A percentile compares a stretch with the other conserved stretches of the same genome.
phyloP scores from a whole-genome alignment of 1,140 invertebrate genomes.

The Eurytemora carolleeae region DNA sequence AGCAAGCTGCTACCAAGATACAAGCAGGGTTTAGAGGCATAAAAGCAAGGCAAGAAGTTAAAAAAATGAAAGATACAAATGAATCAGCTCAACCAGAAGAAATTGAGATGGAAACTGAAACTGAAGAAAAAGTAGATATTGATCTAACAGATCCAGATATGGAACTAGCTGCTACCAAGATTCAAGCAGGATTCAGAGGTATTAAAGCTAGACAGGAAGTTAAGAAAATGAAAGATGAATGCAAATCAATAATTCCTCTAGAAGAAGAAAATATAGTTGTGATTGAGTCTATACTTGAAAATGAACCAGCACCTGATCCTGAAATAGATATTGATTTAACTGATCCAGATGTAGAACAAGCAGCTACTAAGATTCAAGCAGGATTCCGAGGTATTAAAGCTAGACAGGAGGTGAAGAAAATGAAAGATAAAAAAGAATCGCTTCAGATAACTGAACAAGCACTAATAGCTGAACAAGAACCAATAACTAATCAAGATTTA shows the following conservation, averaged over 20 bases:
- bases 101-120: conserved; percentile 19
- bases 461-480: too few species aligned
- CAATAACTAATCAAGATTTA: too few species aligned
- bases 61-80: conserved; percentile 6
- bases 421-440: neutral
- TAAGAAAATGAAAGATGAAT: neutral
- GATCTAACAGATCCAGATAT: conserved; percentile 8
- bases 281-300: too few species aligned
- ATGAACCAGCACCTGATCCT: neutral
- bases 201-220: conserved; percentile 1
- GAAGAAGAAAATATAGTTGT: too few species aligned
- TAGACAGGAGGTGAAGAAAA: neutral
- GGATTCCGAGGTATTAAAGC: neutral
- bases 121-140: conserved; percentile 21
- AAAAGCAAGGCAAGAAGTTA: conserved; percentile 46
- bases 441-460: neutral
- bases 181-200: conserved; percentile 10
- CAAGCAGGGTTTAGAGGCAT: conserved; percentile 79
- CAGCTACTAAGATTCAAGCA: conserved; percentile 6
- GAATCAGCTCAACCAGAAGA: neutral
- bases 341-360: conserved; percentile 2
- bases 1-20: conserved; percentile 46
- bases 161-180: conserved; percentile 4
- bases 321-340: conserved; percentile 6
- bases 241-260: neutral